Conservation (phyloP, 1,140 invertebrate species). For the Pseudomyrmex concolor region DNA sequence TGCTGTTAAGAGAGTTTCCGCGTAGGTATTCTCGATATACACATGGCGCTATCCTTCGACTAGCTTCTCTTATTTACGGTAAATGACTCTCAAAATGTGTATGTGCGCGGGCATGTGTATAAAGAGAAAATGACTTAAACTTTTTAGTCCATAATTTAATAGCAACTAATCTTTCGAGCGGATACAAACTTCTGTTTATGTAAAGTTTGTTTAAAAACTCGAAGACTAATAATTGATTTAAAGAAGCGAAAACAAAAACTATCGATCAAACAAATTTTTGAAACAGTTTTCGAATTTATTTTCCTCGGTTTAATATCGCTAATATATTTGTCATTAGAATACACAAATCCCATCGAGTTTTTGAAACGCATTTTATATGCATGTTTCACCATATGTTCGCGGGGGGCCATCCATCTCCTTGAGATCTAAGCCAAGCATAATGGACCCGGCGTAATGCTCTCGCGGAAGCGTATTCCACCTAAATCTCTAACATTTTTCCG, state of each 20-base stretch:
- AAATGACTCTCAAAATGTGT: constrained; percentile 41
- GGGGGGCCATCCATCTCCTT: neutral
- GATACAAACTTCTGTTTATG: neutral
- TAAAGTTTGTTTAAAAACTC: constrained; percentile 1
- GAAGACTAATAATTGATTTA: neutral
- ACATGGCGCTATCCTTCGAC: constrained; percentile 6
- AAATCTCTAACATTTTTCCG: constrained; percentile 52
- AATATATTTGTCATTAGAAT: constrained; percentile 5
- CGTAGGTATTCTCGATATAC: constrained; percentile 45
- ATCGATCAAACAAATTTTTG: too few species aligned
- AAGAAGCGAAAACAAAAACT: too few species aligned
- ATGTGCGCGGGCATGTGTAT: neutral
- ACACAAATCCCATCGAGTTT: neutral
- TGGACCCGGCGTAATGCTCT: constrained; percentile 39
- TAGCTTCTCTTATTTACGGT: constrained; percentile 27
- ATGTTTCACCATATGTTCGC: constrained; percentile 18
- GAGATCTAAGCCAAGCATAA: constrained; percentile 53
- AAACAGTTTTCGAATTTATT: constrained; percentile 20
- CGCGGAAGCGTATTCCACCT: constrained; percentile 28
- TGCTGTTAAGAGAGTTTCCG: constrained; percentile 76
- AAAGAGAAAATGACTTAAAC: neutral
- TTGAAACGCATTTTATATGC: constrained; percentile 15
- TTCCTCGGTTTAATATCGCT: neutral
- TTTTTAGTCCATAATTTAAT: neutral
- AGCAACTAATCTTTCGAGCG: neutral